Conservation (phyloP, 2,888 invertebrate genomes). For the Chalcis sispes region DNA sequence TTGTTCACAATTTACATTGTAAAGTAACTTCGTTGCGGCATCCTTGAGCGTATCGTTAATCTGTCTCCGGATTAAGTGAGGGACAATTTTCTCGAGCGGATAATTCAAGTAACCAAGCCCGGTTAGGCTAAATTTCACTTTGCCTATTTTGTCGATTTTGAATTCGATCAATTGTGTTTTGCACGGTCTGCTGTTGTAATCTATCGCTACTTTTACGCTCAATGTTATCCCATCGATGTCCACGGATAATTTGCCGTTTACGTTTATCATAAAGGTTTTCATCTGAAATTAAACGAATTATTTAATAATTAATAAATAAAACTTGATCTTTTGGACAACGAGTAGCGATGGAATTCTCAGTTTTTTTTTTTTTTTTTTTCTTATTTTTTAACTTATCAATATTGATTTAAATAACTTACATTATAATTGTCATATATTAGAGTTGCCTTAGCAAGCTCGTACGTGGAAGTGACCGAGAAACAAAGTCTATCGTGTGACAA, state of each 20-base stretch:
- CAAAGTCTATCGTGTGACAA: slow-evolving; percentile 53
- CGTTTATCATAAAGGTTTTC: too few relatives aligned
- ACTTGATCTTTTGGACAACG: too few relatives aligned
- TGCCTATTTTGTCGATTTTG: not conserved
- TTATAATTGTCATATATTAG: slow-evolving; percentile 59
- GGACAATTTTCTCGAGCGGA: not conserved
- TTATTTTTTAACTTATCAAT: not conserved
- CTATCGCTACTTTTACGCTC: slow-evolving; percentile 44
- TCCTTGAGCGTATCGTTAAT: not conserved
- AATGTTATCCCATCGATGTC: slow-evolving; percentile 56
- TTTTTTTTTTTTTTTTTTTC: not conserved
- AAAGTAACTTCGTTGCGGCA: not conserved
- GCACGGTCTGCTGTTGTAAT: slow-evolving; percentile 60
- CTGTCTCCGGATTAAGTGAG: not conserved
- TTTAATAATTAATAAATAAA: too few relatives aligned
- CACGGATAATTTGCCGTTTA: slow-evolving; percentile 54
- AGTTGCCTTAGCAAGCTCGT: slow-evolving; percentile 54
- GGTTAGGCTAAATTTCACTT: slow-evolving; percentile 22
- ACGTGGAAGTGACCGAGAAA: slow-evolving; percentile 54
- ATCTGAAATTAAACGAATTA: too few relatives aligned
- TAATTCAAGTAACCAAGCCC: slow-evolving; percentile 31
- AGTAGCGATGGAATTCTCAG: too few relatives aligned
- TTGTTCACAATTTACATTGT: slow-evolving; percentile 26
- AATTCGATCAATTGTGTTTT: slow-evolving; percentile 45
- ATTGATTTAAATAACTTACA: slow-evolving; percentile 52